These are phyloP conservation scores for Equus quagga DNA, from an alignment of 2,113 vertebrate species.

Conservation along the genomic window DNA sequence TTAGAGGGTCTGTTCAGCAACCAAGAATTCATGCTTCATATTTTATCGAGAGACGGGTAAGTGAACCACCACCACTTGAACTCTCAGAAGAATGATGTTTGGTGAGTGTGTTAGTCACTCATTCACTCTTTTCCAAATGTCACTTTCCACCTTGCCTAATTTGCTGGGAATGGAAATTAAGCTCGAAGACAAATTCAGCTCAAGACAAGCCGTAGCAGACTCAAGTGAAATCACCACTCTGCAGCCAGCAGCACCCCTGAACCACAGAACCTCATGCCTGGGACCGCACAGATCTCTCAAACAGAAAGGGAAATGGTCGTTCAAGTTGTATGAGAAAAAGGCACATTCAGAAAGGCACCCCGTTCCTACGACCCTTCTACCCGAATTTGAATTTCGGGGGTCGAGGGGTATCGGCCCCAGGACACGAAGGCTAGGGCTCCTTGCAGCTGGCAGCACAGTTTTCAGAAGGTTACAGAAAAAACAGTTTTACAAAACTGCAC, in stretches of 20 bases:
- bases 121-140: neutral
- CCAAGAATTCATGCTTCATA: neutral
- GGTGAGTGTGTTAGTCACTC: neutral
- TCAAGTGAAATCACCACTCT: neutral
- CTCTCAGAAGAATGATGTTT: neutral
- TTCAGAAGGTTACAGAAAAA: neutral
- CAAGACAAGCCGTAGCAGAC: neutral
- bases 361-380: neutral
- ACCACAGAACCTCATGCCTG: neutral
- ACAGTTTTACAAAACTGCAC: neutral
- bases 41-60: neutral
- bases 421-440: no score
- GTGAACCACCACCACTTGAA: neutral
- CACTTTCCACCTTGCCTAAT: neutral
- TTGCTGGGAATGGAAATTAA: neutral
- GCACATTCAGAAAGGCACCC: neutral
- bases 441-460: neutral
- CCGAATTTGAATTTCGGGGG: neutral
- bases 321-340: neutral
- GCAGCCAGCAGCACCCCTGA: neutral
- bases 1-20: no score
- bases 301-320: slow-evolving; percentile 16
- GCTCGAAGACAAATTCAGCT: neutral
- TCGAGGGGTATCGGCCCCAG: neutral
- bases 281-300: neutral